Conservation (phyloP, 1,140 invertebrate genomes). For the Drosophila bipectinata region DNA sequence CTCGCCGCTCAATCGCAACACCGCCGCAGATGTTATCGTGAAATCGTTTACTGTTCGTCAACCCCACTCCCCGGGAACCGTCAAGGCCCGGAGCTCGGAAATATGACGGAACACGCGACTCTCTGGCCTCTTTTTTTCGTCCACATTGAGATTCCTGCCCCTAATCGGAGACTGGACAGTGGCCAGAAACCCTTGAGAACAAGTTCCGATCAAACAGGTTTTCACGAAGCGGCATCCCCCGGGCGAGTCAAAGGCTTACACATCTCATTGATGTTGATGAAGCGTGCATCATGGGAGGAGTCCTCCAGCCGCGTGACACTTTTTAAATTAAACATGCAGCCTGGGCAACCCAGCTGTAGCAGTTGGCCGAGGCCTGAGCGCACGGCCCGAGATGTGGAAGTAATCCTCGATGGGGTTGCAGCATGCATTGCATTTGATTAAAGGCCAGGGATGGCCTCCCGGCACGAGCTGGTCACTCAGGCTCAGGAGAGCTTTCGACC, state of each 20-base stretch:
- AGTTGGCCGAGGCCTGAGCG: constrained; percentile 36
- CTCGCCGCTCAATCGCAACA: constrained; percentile 53
- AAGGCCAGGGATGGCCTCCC: constrained; percentile 60
- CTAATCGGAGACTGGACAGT: constrained; percentile 51
- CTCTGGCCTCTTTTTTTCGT: constrained; percentile 44
- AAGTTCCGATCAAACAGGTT: constrained; percentile 66
- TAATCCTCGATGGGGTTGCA: constrained; percentile 53
- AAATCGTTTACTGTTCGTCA: constrained; percentile 73
- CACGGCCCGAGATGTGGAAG: constrained; percentile 11
- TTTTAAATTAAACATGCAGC: constrained; percentile 62
- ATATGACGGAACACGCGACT: constrained; percentile 78
- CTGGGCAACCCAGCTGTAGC: constrained; percentile 50
- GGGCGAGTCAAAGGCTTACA: constrained; percentile 71
- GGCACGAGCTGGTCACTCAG: constrained; percentile 34
- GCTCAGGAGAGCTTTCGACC: constrained; percentile 3
- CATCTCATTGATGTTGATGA: constrained; percentile 75
- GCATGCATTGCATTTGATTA: constrained; percentile 64
- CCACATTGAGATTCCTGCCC: constrained; percentile 35
- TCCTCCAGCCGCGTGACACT: constrained; percentile 62
- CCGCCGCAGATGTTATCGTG: constrained; percentile 76
- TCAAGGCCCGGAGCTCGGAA: constrained; percentile 11
- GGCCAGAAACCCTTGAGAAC: constrained; percentile 64
- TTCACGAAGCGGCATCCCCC: constrained; percentile 39
- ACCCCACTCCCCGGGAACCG: constrained; percentile 14
- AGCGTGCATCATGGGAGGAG: constrained; percentile 43